Conservation (phyloP, 2,113 vertebrate species). For the Cinclus cinclus region DNA sequence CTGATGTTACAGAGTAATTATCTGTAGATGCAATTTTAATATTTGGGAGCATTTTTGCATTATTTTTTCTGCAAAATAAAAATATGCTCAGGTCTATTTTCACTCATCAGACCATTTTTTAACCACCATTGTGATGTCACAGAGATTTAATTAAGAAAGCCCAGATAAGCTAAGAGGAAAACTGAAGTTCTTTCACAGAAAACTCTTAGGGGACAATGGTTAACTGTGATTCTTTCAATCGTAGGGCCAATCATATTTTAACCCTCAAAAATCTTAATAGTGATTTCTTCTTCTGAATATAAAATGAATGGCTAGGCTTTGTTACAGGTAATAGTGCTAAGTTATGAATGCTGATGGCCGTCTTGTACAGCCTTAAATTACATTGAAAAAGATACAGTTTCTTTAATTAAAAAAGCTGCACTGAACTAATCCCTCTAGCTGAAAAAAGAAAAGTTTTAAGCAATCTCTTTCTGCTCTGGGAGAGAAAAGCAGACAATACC, state of each 20-base stretch:
- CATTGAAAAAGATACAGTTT: slow-evolving; percentile 85
- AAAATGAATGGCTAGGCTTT: slow-evolving; percentile 61
- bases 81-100: slow-evolving; percentile 12
- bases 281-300: slow-evolving; percentile 32
- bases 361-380: slow-evolving; percentile 77
- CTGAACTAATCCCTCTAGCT: slow-evolving; percentile 87
- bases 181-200: slow-evolving; percentile 41
- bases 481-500: slow-evolving; percentile 93
- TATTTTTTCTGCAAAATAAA: background rate
- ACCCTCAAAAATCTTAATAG: slow-evolving; percentile 37
- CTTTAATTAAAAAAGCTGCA: slow-evolving; percentile 95
- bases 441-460: slow-evolving; percentile 88
- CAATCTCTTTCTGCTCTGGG: slow-evolving; percentile 84
- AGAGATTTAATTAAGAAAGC: slow-evolving; percentile 67
- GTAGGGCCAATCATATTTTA: slow-evolving; percentile 30
- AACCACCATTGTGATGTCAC: background rate
- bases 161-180: slow-evolving; percentile 49
- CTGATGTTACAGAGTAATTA: slow-evolving; percentile 1
- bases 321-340: slow-evolving; percentile 70
- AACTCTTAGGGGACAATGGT: slow-evolving; percentile 43
- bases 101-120: slow-evolving; percentile 31
- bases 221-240: slow-evolving; percentile 45
- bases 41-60: background rate
- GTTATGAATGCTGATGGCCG: slow-evolving; percentile 75
- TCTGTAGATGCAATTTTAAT: slow-evolving; percentile 8